These are phyloP conservation scores for Morone saxatilis DNA, from an alignment of 2,113 vertebrate species.

Conservation along the genomic window DNA sequence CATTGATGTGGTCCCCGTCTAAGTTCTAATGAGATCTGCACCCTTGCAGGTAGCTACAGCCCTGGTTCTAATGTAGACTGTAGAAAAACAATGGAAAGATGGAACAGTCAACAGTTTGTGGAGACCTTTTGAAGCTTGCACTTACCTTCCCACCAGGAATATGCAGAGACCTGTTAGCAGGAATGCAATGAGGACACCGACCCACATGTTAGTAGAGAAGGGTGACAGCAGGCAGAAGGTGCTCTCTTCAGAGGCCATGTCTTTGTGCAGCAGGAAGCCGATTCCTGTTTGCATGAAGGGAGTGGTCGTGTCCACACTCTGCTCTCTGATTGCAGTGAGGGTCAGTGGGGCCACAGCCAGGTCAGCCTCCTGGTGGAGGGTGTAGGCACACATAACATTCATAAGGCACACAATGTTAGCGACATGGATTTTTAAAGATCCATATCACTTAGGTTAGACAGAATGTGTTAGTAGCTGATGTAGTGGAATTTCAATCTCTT, in stretches of 20 bases:
- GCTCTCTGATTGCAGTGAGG: constrained; percentile 84
- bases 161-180: constrained; percentile 88
- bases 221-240: constrained; percentile 88
- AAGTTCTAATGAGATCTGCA: too few relatives aligned
- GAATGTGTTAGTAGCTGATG: too few relatives aligned
- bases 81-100: not conserved
- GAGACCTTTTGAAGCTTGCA: not conserved
- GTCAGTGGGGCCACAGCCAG: constrained; percentile 90
- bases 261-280: constrained; percentile 88
- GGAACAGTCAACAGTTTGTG: too few relatives aligned
- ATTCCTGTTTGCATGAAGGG: constrained; percentile 91
- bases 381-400: not conserved
- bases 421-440: not conserved
- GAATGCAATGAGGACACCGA: constrained; percentile 87
- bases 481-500: too few relatives aligned
- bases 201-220: constrained; percentile 91
- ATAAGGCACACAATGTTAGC: not conserved
- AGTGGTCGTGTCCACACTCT: constrained; percentile 87
- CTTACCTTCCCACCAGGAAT: constrained; percentile 89
- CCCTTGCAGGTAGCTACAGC: not conserved
- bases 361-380: constrained; percentile 87
- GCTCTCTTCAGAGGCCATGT: constrained; percentile 71
- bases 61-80: not conserved
- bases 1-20: too few relatives aligned
- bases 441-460: too few relatives aligned